These are phyloP conservation scores for Mus spicilegus DNA, from an alignment of 2,113 vertebrate species.

Conservation along the genomic window DNA sequence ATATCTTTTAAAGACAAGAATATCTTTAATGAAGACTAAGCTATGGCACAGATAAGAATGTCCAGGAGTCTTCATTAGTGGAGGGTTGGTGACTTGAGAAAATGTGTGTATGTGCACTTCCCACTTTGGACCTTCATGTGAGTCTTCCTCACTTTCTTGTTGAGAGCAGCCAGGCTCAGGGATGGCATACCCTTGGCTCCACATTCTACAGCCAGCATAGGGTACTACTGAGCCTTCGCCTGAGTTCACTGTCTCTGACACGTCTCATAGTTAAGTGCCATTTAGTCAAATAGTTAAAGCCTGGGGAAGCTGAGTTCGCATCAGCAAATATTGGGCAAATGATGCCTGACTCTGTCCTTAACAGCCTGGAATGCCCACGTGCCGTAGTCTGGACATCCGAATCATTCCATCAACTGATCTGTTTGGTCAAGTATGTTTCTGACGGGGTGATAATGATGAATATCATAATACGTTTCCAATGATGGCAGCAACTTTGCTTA, in stretches of 20 bases:
- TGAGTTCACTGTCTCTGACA: not conserved
- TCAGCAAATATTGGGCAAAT: not conserved
- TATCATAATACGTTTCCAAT: constrained; percentile 49
- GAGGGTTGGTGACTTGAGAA: constrained; percentile 13
- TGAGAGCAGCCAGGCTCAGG: not conserved
- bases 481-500: constrained; percentile 31
- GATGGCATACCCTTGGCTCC: not conserved
- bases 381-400: constrained; percentile 16
- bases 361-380: not conserved
- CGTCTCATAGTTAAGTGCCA: not conserved
- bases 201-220: not conserved
- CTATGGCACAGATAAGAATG: not conserved
- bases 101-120: not conserved
- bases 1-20: not conserved
- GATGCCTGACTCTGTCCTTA: not conserved
- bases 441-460: constrained; percentile 30
- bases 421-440: constrained; percentile 38
- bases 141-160: not conserved
- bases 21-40: too few relatives aligned
- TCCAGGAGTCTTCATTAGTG: not conserved
- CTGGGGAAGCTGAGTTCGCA: not conserved
- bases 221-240: not conserved
- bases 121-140: not conserved
- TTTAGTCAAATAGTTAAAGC: constrained; percentile 38
- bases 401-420: constrained; percentile 37